These are phyloP conservation scores for Formica aserva DNA, from an alignment of 2,888 invertebrate species.

Conservation along the genomic window DNA sequence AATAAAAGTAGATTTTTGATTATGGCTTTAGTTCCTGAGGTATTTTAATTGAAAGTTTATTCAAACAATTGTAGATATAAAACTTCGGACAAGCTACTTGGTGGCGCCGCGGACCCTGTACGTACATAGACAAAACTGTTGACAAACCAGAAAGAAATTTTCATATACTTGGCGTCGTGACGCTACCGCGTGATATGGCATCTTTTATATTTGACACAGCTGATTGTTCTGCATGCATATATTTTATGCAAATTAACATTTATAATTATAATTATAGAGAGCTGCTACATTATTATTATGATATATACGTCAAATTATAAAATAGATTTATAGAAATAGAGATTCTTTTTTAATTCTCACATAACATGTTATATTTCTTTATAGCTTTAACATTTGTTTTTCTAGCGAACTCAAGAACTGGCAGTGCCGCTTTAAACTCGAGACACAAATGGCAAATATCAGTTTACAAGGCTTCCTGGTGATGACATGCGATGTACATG, in stretches of 20 bases:
- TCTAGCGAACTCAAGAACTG: not conserved
- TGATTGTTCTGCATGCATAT: not conserved
- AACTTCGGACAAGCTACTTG: too few species aligned
- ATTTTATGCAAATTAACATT: not conserved
- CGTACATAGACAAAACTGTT: too few species aligned
- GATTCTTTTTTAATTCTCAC: not conserved
- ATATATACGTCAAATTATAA: not conserved
- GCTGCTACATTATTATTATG: not conserved
- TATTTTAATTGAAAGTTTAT: too few species aligned
- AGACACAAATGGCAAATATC: not conserved
- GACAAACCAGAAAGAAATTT: too few species aligned
- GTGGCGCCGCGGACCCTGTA: too few species aligned
- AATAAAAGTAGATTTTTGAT: too few species aligned
- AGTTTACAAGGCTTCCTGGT: not conserved
- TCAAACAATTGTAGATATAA: too few species aligned
- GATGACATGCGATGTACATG: slow-evolving; percentile 1
- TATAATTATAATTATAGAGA: not conserved
- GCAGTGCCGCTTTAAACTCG: not conserved
- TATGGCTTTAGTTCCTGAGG: too few species aligned
- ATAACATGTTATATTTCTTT: not conserved
- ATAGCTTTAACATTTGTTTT: not conserved
- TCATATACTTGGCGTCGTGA: too few species aligned
- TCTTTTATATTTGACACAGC: not conserved
- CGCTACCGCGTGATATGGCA: not conserved
- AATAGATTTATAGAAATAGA: not conserved